Evolutionary conservation across 2,113 vertebrate genomes (phyloP), one percentile per base, ranked within the genome.

Genomic region (Zosterops borbonicus): DNA sequence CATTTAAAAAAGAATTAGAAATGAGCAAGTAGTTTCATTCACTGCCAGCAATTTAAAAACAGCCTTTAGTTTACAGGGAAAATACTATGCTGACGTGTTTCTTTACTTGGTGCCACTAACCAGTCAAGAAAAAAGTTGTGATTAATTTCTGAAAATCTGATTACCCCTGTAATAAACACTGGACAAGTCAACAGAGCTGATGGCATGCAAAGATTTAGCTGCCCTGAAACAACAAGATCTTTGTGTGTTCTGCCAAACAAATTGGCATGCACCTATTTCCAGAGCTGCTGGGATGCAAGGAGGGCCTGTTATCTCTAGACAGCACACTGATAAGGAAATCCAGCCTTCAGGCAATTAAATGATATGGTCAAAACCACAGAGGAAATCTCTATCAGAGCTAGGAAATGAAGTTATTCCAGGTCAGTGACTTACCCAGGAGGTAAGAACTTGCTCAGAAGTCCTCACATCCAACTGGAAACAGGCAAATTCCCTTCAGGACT

Each of bases 401-500:
- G 76, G 79, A 97, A 80, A 46, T 62, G 59, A 94, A 95, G 86
- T 23, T 77, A 82, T 52, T 39, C 73, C 58, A 92, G 91, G 74
- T 59, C 85, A 92, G 25, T 31, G 52, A 56, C 60, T 96, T 65
- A 64, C 9, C 63, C 63, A 50, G 27, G 71, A 77, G 56, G 27
- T 37, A 63, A 73, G 76, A 37, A 49, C 59, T 59, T 68, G 56
- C 69, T 79, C 55, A 49, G 11, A 65, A 75, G 6, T 86, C 15
- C 5, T 14, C 33, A n/a, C 3, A 7, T 68, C 58, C 41, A 63
- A 23, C 13, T 24, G n/a, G 33, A 9, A 84, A 80, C 27, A 47
- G 70, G 27, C 9, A 64, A 89, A 71, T 64, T 79, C 69, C 31
- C 67, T 23, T 31, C 65, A 68, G 47, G 42, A 53, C 24, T 83